These are phyloP conservation scores for Rotaria socialis DNA, from an alignment of 2,888 invertebrate genomes.

Conservation along the genomic window DNA sequence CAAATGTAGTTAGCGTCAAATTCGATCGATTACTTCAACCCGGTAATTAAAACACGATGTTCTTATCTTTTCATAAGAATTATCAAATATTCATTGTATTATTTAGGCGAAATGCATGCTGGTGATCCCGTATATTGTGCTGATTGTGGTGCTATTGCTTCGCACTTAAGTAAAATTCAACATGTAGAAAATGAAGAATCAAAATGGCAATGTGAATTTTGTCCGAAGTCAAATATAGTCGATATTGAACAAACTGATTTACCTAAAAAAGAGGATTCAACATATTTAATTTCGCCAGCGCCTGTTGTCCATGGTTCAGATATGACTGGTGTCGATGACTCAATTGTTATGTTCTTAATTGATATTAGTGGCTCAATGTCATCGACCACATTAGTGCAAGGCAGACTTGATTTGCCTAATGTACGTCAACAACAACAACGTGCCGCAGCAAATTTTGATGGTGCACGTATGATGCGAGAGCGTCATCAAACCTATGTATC, in stretches of 20 bases:
- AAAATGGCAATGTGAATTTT: conserved; percentile 57
- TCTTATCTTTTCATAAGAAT: neutral
- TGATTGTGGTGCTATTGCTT: conserved; percentile 53
- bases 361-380: conserved; percentile 59
- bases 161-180: conserved; percentile 52
- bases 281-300: conserved; percentile 55
- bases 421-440: neutral
- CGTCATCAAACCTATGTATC: neutral
- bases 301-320: conserved; percentile 48
- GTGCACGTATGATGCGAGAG: neutral
- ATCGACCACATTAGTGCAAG: conserved; percentile 54
- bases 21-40: conserved; percentile 40
- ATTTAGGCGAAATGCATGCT: conserved; percentile 31
- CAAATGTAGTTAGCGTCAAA: conserved; percentile 40
- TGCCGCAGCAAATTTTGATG: neutral
- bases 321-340: conserved; percentile 31
- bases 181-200: neutral
- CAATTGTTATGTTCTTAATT: conserved; percentile 52
- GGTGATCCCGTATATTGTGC: conserved; percentile 54
- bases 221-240: conserved; percentile 50
- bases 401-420: neutral
- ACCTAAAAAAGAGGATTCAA: conserved; percentile 53
- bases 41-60: neutral
- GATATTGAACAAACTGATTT: conserved; percentile 55
- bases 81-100: neutral